phyloP scores from a whole-genome alignment of 2,797 vertebrate genomes.

The Coracias cyanogaster region DNA sequence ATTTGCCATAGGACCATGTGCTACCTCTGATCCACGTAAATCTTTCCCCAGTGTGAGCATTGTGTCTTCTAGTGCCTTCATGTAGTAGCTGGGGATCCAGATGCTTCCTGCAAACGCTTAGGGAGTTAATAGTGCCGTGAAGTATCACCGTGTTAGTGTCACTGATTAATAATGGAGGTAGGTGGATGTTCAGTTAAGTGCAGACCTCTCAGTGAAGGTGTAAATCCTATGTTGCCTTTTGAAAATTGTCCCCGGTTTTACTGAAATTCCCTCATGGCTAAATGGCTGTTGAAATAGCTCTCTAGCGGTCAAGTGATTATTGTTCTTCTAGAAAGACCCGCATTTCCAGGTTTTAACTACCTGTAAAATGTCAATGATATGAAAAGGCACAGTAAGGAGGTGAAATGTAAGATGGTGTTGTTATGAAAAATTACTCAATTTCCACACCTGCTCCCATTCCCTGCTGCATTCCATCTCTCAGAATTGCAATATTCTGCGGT shows the following conservation, averaged over 20 bases:
- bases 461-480: background rate
- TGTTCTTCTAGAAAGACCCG: background rate
- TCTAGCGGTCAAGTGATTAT: background rate
- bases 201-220: background rate
- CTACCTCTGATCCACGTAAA: background rate
- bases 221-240: background rate
- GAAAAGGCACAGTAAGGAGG: background rate
- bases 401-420: background rate
- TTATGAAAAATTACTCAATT: background rate
- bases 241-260: background rate
- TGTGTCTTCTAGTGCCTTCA: accelerated
- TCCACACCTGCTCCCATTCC: background rate
- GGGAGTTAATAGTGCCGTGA: background rate
- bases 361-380: background rate
- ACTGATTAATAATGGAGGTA: background rate
- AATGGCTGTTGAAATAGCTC: background rate
- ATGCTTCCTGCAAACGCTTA: background rate
- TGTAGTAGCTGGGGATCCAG: background rate
- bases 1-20: background rate
- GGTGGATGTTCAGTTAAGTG: background rate
- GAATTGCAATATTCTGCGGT: background rate
- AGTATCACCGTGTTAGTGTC: background rate
- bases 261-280: background rate
- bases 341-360: background rate
- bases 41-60: no score